Base-by-base conservation (phyloP, 37 sponge, comb jelly and placozoan species). In the Amphimedon queenslandica region DNA sequence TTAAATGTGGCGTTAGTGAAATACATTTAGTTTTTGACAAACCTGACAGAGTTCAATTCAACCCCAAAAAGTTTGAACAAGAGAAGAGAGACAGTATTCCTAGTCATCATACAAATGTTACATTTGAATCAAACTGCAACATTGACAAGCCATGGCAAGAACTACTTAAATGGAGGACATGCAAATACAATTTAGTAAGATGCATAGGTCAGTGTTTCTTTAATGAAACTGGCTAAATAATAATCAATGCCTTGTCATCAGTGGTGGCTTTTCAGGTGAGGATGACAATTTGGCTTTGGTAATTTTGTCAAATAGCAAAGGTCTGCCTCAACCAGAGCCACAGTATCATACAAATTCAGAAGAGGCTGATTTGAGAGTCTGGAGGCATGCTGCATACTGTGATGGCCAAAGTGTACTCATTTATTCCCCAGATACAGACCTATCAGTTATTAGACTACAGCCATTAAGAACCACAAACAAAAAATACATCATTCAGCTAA, bases 341-440 rank as follows among this genome's bases (percentile, higher is more conserved):
- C 11, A 41, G 3, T 42, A 42, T 4, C 40, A 8, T 20, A 25
- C 63, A 3, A 71, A 42, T 71, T 41, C 72, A 3, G 66, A 38
- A 40, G 76, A 76, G 28, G 76, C 66, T 31, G 76, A 64, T 29
- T 37, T 27, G 10, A 1, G 76, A 3, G 43, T 76, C 13, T 76
- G 76, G 76, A 8, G 41, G 20, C 76, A 76, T 39, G 65, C 35
- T 40, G 41, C 21, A 23, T 30, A 65, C 4, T 39, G 53, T 31
- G 29, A 27, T 5, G 64, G 35, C 30, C 63, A 65, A 1, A 25
- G 34, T 30, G 28, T 41, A 31, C 23, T 76, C 11, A 25, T 76
- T 28, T 76, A 25, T 31, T 76, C 76, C 0, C 74, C 74, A 39
- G 74, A 74, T 36, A 74, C 74, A 38, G 76, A 76, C 42, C 51